Percentiles rank a stretch among this genome's conserved stretches.
Evolutionary conservation across 2,888 invertebrate species (phyloP).

Genomic region (Trisateles emortualis): DNA sequence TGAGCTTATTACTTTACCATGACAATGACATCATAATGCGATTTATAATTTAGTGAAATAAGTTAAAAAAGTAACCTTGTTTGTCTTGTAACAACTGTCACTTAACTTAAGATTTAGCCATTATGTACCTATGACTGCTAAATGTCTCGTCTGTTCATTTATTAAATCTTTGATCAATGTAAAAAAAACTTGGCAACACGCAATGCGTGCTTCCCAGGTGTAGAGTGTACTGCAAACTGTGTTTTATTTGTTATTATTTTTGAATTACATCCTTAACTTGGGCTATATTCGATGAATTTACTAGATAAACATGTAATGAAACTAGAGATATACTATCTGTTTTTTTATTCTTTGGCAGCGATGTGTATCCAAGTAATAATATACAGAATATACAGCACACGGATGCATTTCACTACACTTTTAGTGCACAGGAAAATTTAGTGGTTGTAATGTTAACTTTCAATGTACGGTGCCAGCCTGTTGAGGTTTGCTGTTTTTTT

Average conservation of each 20-base stretch:
- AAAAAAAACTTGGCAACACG: constrained; percentile 72
- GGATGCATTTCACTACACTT: too few species aligned
- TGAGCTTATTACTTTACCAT: too few species aligned
- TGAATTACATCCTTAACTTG: constrained; percentile 16
- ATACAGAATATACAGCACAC: not conserved
- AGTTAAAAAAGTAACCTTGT: too few species aligned
- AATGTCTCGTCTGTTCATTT: constrained; percentile 25
- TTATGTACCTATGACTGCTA: not conserved
- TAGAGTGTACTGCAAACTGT: constrained; percentile 36
- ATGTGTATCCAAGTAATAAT: not conserved
- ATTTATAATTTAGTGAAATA: too few species aligned
- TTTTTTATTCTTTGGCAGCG: not conserved
- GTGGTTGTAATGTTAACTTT: too few species aligned
- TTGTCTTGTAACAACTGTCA: too few species aligned
- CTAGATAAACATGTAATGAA: not conserved
- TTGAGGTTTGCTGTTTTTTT: too few species aligned
- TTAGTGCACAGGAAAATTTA: too few species aligned
- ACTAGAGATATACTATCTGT: not conserved
- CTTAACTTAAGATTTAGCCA: too few species aligned
- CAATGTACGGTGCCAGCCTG: too few species aligned
- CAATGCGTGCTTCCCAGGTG: constrained; percentile 65
- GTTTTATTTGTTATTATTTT: constrained; percentile 31
- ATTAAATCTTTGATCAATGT: constrained; percentile 22
- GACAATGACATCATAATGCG: too few species aligned
- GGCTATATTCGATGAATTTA: constrained; percentile 7